A percentile compares a stretch with the other conserved stretches of the same genome.
Conservation (phyloP, 2,797 vertebrate genomes). For the Phyllotis vaccarum region DNA sequence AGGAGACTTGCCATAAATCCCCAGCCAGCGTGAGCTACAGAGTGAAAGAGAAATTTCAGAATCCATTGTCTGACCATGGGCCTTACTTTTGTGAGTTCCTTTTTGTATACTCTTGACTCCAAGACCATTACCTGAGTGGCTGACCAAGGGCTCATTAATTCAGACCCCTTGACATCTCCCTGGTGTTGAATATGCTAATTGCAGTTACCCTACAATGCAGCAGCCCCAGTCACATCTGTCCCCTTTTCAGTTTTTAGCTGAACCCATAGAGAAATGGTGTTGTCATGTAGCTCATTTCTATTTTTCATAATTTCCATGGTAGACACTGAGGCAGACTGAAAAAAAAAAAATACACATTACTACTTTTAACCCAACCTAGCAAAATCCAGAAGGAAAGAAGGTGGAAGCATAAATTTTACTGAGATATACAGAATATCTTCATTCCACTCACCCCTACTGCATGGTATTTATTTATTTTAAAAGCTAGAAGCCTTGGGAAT, state of each 20-base stretch:
- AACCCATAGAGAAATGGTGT: slow-evolving; percentile 70
- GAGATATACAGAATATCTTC: slow-evolving; percentile 45
- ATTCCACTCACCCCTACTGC: not conserved
- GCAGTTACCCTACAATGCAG: slow-evolving; percentile 62
- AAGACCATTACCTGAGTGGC: slow-evolving; percentile 62
- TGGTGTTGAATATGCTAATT: slow-evolving; percentile 84
- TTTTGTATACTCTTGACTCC: slow-evolving; percentile 20
- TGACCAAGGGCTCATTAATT: slow-evolving; percentile 77
- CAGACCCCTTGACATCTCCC: slow-evolving; percentile 79
- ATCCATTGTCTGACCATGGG: not conserved
- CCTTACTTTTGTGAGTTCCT: not conserved
- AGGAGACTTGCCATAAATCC: not conserved
- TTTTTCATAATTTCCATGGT: slow-evolving; percentile 82
- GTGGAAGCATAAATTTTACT: slow-evolving; percentile 40
- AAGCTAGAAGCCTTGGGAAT: slow-evolving; percentile 38
- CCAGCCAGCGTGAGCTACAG: not conserved
- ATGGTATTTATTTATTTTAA: slow-evolving; percentile 49
- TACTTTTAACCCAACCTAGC: slow-evolving; percentile 52
- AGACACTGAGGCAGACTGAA: slow-evolving; percentile 67
- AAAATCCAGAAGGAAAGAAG: slow-evolving; percentile 67
- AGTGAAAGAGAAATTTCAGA: not conserved
- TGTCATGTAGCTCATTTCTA: slow-evolving; percentile 79
- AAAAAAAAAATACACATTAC: not conserved
- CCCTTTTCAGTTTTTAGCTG: slow-evolving; percentile 76
- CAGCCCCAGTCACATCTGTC: slow-evolving; percentile 67